Evolutionary conservation across 2,113 vertebrate genomes (phyloP).

Genomic region (Typhlomys cinereus): DNA sequence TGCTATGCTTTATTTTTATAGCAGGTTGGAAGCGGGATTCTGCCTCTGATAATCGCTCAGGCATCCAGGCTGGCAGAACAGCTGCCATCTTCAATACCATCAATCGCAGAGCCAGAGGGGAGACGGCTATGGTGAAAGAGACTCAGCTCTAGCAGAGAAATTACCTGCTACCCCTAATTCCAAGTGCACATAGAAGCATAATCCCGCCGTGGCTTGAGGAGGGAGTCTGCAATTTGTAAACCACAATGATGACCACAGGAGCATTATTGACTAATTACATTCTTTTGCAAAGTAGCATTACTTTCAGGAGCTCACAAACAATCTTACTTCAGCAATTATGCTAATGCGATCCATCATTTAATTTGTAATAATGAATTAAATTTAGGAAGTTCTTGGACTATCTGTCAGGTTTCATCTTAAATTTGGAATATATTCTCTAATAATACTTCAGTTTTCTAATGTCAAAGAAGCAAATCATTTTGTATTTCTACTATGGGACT

Average conservation of each 20-base stretch:
- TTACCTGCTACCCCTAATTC: neutral
- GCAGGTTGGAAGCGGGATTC: conserved; percentile 14
- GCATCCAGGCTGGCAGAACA: neutral
- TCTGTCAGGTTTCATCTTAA: conserved; percentile 60
- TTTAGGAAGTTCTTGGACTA: conserved; percentile 51
- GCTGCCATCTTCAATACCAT: conserved; percentile 28
- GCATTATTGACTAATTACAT: neutral
- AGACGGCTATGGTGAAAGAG: neutral
- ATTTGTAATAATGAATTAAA: conserved; percentile 47
- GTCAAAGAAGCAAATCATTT: conserved; percentile 57
- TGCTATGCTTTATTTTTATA: neutral
- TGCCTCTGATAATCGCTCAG: neutral
- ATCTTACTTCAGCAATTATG: conserved; percentile 49
- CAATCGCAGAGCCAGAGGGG: neutral
- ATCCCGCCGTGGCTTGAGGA: neutral
- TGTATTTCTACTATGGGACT: neutral
- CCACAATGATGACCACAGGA: neutral
- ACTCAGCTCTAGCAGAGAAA: neutral
- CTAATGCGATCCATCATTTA: conserved; percentile 47
- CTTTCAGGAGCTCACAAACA: conserved; percentile 34
- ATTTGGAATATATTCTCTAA: conserved; percentile 57
- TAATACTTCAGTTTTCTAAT: conserved; percentile 57
- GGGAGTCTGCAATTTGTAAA: neutral
- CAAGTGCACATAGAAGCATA: neutral
- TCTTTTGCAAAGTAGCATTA: neutral